These are phyloP conservation scores for Alviniconcha marisindica DNA, from an alignment of 1,140 invertebrate genomes.

Conservation along the genomic window DNA sequence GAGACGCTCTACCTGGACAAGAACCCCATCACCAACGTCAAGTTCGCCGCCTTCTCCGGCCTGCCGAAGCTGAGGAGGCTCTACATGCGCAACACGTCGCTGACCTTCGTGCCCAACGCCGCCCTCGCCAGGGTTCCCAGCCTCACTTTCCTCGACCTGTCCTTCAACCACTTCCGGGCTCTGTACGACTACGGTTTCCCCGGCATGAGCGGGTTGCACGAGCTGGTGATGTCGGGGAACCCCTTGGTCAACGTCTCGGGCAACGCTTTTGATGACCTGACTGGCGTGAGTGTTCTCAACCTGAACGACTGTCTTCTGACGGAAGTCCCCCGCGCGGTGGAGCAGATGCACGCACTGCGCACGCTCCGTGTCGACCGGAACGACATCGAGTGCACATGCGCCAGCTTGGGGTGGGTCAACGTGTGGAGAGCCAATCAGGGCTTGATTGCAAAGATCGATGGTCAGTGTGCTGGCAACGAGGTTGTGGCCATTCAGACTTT, in stretches of 20 bases:
- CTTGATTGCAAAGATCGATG: constrained; percentile 28
- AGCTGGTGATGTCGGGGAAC: constrained; percentile 39
- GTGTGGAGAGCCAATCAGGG: constrained; percentile 33
- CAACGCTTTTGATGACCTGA: constrained; percentile 33
- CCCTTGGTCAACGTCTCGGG: constrained; percentile 22
- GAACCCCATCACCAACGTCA: constrained; percentile 34
- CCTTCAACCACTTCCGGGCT: constrained; percentile 32
- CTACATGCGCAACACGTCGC: constrained; percentile 16
- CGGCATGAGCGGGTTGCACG: constrained; percentile 6
- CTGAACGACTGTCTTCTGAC: constrained; percentile 20
- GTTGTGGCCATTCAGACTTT: constrained; percentile 12
- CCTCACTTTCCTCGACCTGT: constrained; percentile 31
- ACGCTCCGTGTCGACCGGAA: constrained; percentile 34
- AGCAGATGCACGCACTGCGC: constrained; percentile 26
- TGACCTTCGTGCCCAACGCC: constrained; percentile 20
- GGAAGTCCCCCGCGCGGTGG: constrained; percentile 15
- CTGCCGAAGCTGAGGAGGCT: constrained; percentile 20
- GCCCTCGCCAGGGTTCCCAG: not conserved
- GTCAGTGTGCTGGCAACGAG: constrained; percentile 10
- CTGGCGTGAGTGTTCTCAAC: constrained; percentile 7
- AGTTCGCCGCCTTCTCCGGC: constrained; percentile 27
- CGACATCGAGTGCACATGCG: constrained; percentile 33
- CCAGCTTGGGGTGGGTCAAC: constrained; percentile 32
- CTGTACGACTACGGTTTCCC: constrained; percentile 34
- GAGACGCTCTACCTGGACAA: constrained; percentile 35